A percentile compares a stretch with the other conserved stretches of the same genome.
Evolutionary conservation across 2,113 vertebrate species (phyloP).

Genomic region (Pseudonaja textilis): DNA sequence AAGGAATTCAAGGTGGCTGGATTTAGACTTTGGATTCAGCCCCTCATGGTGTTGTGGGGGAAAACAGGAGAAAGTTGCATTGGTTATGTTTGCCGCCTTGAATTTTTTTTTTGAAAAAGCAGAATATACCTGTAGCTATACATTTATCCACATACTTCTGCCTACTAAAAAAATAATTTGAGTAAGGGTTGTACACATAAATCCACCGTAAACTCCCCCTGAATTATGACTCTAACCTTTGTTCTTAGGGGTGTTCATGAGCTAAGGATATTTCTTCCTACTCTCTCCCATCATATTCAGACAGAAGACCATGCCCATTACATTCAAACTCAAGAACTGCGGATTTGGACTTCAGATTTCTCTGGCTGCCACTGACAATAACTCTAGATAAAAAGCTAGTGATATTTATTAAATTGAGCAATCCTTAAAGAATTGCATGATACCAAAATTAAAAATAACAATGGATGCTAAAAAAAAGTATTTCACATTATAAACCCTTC

Average conservation of each 20-base stretch:
- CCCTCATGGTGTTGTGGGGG: too few species aligned
- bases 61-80: too few species aligned
- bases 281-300: background rate
- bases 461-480: background rate
- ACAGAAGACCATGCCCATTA: background rate
- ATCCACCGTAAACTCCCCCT: background rate
- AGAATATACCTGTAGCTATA: background rate
- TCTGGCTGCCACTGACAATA: background rate
- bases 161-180: background rate
- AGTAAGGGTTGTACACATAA: background rate
- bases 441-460: background rate
- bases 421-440: background rate
- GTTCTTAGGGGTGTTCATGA: background rate
- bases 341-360: background rate
- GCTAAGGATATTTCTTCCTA: background rate
- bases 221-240: background rate
- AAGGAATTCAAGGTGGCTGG: too few species aligned
- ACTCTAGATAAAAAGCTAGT: background rate
- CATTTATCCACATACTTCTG: background rate
- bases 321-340: background rate
- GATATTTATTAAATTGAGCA: background rate
- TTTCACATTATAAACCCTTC: background rate
- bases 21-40: too few species aligned
- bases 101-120: background rate
- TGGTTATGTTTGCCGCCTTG: too few species aligned